phyloP scores from a whole-genome alignment of 1,140 invertebrate genomes.

The Euborellia annulipes region DNA sequence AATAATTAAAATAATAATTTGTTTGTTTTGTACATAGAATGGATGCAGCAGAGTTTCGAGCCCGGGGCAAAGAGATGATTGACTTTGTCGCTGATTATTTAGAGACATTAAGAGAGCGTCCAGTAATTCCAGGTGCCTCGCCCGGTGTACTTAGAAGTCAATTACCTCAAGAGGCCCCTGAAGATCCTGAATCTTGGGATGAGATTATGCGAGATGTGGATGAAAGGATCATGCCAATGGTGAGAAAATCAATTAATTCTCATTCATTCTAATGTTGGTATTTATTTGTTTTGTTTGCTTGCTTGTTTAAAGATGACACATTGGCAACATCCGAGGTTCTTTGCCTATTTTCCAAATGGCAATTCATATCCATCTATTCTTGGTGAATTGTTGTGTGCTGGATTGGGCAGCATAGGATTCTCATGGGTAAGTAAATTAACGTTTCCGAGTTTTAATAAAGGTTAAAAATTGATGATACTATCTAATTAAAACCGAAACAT shows the following conservation, averaged over 20 bases:
- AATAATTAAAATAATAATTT: too few relatives aligned
- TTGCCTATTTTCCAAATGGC: slow-evolving; percentile 58
- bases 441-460: too few relatives aligned
- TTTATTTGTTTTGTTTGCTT: not conserved
- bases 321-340: slow-evolving; percentile 59
- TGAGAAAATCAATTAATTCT: slow-evolving; percentile 30
- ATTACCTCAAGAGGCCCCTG: slow-evolving; percentile 69
- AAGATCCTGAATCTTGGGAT: slow-evolving; percentile 78
- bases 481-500: too few relatives aligned
- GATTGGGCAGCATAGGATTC: slow-evolving; percentile 51
- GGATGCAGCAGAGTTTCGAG: slow-evolving; percentile 74
- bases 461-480: too few relatives aligned
- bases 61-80: slow-evolving; percentile 87
- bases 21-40: not conserved
- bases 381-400: slow-evolving; percentile 51
- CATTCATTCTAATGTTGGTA: too few relatives aligned
- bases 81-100: slow-evolving; percentile 96
- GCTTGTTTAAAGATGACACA: slow-evolving; percentile 41
- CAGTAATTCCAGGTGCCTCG: slow-evolving; percentile 81
- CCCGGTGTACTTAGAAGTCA: slow-evolving; percentile 78
- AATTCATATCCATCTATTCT: slow-evolving; percentile 55
- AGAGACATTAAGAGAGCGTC: slow-evolving; percentile 60
- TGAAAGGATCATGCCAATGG: slow-evolving; percentile 92
- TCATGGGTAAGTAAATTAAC: slow-evolving; percentile 39
- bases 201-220: slow-evolving; percentile 90